Percentiles rank a stretch among this genome's conserved stretches.
Evolutionary conservation across 2,888 invertebrate species (phyloP).

Genomic region (Dryadula phaetusa): DNA sequence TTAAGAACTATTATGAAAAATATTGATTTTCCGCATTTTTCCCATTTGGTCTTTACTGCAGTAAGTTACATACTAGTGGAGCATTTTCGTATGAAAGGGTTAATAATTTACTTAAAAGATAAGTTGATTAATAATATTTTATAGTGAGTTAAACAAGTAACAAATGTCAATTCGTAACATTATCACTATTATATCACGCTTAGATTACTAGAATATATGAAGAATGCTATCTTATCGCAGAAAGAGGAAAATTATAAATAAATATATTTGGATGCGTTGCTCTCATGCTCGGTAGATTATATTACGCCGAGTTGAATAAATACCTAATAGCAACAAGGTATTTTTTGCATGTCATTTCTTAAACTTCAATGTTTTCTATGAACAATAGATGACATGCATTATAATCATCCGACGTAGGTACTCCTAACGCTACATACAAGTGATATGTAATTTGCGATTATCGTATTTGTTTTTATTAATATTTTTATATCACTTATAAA

Average conservation of each 20-base stretch:
- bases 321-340: neutral
- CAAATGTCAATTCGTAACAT: neutral
- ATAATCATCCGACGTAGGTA: neutral
- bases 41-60: too few species aligned
- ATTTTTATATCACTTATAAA: neutral
- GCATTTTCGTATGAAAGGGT: too few species aligned
- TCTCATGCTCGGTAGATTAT: neutral
- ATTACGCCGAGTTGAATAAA: neutral
- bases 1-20: too few species aligned
- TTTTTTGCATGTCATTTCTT: constrained; percentile 8
- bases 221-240: constrained; percentile 16
- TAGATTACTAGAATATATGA: constrained; percentile 18
- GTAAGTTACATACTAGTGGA: too few species aligned
- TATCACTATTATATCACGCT: neutral
- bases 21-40: too few species aligned
- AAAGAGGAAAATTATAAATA: constrained; percentile 16
- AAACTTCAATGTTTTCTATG: neutral
- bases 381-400: neutral
- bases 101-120: too few species aligned
- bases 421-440: neutral
- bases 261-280: constrained; percentile 3
- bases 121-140: too few species aligned
- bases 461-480: neutral
- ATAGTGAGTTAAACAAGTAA: neutral
- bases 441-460: neutral